These are phyloP conservation scores for Amphilophus citrinellus DNA, from an alignment of 2,113 vertebrate species.

Conservation along the genomic window DNA sequence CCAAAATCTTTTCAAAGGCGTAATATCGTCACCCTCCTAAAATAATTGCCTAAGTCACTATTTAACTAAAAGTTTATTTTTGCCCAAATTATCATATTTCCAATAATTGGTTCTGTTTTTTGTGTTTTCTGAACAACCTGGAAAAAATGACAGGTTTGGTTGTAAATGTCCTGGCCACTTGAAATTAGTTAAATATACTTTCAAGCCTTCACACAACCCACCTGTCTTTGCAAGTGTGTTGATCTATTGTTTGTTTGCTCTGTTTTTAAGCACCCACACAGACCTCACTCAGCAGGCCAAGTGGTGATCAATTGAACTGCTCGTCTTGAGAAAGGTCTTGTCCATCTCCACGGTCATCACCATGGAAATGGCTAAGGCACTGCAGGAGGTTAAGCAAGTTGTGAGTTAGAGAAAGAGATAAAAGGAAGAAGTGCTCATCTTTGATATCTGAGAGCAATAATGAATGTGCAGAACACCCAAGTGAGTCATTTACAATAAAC, in stretches of 20 bases:
- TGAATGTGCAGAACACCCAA: neutral
- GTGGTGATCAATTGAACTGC: constrained; percentile 30
- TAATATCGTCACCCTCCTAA: neutral
- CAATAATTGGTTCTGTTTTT: no score
- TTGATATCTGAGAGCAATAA: neutral
- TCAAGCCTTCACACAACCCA: neutral
- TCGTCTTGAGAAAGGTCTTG: neutral
- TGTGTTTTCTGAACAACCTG: no score
- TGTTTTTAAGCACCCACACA: constrained; percentile 21
- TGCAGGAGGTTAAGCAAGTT: neutral
- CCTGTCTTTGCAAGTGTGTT: neutral
- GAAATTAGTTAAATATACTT: neutral
- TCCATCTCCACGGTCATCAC: constrained; percentile 3
- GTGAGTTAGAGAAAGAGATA: neutral
- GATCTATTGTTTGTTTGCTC: constrained; percentile 35
- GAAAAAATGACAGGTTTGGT: neutral
- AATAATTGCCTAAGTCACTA: no score
- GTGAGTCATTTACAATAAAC: constrained; percentile 23
- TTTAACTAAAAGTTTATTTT: no score
- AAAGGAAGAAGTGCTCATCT: neutral
- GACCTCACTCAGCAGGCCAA: neutral
- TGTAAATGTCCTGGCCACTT: neutral
- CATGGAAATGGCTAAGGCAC: constrained; percentile 26
- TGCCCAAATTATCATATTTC: no score
- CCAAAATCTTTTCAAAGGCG: neutral